Evolutionary conservation across 2,888 invertebrate species (phyloP), one percentile per base, ranked within the genome.

Genomic region (Reticulitermes lucifugus): DNA sequence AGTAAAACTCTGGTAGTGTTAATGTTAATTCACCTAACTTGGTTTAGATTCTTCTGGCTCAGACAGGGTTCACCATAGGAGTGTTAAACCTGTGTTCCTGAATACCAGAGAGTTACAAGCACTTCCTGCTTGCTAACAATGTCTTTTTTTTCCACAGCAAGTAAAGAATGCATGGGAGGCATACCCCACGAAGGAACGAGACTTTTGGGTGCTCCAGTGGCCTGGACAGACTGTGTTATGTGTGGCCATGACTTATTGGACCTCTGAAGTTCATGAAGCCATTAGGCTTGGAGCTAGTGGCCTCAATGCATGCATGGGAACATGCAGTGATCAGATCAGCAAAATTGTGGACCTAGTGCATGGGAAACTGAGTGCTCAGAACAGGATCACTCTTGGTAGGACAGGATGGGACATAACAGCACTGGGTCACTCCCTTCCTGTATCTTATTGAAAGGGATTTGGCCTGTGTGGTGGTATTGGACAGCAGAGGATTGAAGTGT

Each of bases 151-250:
- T 55, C 18, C 18, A 2, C 80, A 93, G 86, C 95, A 94, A 89
- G 94, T 97, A 25, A 90, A 92, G 12, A 92, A 93, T 75, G 94
- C 97, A 0, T 94, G 96, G 87, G 93, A 94, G 70, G 95, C 95
- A 87, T 98, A 98, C 91, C 91, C 93, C 0, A 91, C 91, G 22
- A 93, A 93, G 84, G 89, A 92, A 6, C 92, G 98, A 85, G 93
- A 95, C 46, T 90, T 93, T 43, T 98, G 98, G 98, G 98, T 98
- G 1, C 91, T 96, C 0, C 92, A 94, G 75, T 98, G 98, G 98
- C 98, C 98, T 0, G 98, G 98, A 0, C 98, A 98, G 92, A 94
- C 95, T 51, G 96, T 96, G 0, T 95, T 98, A 90, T 95, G 96
- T 88, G 95, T 96, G 85, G 95, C 96, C 21, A 95, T 96, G 92